These are phyloP conservation scores for Polyodon spathula DNA, from an alignment of 2,113 vertebrate genomes.

Conservation along the genomic window DNA sequence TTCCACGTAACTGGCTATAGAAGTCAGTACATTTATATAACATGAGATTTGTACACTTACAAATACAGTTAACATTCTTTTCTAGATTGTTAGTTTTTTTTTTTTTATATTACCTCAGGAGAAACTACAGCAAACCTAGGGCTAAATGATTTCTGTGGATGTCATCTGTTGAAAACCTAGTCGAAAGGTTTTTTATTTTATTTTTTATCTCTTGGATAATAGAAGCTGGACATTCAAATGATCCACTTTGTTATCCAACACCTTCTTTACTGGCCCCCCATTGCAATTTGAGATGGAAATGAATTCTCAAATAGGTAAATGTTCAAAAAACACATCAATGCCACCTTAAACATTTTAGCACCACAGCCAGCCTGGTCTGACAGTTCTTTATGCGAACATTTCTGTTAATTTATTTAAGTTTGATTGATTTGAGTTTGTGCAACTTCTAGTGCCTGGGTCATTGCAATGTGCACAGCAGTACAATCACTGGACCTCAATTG, in stretches of 20 bases:
- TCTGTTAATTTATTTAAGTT: constrained; percentile 30
- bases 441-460: background rate
- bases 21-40: constrained; percentile 11
- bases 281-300: constrained; percentile 14
- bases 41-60: background rate
- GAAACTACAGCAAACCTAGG: constrained; percentile 10
- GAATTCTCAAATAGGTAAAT: background rate
- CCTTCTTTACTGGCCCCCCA: constrained; percentile 8
- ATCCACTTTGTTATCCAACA: background rate
- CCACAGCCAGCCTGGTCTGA: constrained; percentile 13
- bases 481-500: background rate
- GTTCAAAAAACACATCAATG: constrained; percentile 4
- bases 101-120: background rate
- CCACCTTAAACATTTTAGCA: constrained; percentile 7
- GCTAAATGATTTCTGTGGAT: background rate
- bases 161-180: background rate
- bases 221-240: background rate
- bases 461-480: background rate
- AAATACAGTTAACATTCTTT: background rate
- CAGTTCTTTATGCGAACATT: constrained; percentile 13
- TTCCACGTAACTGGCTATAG: background rate
- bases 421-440: constrained; percentile 14
- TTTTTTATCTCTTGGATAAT: background rate
- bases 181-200: too few relatives aligned
- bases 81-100: background rate